Evolutionary conservation across 2,797 vertebrate species (phyloP), one percentile per base, ranked within the genome.

Genomic region (Xenopus petersii): DNA sequence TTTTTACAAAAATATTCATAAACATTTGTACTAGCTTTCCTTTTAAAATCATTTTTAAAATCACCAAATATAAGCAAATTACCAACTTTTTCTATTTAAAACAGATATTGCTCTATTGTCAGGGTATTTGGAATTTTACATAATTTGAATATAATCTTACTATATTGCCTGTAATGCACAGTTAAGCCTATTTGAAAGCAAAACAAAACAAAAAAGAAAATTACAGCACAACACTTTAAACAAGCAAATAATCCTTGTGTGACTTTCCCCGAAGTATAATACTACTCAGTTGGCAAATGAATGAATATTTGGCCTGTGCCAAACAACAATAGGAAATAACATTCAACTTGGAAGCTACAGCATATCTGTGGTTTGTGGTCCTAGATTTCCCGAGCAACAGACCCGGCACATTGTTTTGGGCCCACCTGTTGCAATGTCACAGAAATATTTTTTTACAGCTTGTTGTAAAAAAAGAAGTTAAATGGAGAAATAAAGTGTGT

Each of bases 401-500:
- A 72, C 75, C 21, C 26, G 12, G 70, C 70, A 65, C 66, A 73
- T 78, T 69, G 71, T 78, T 69, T 77, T 59, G 49, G 60, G 65
- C 76, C 76, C 76, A 78, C 76, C 76, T 78, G 76, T 78, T 78
- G 71, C 66, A 78, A 69, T 2, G 66, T 47, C 76, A 65, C 24
- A 73, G 46, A 71, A 70, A 76, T 21, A 70, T 60, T 71, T 70
- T 49, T 78, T 78, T 78, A 78, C 76, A 73, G 66, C 76, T 67
- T 17, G 66, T 72, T 58, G 71, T 78, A 78, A 78, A 78, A 21
- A 78, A 16, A 51, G 59, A 69, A 78, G 71, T 69, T 56, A 66
- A 64, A 73, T 64, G 66, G 76, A 58, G 58, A 69, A 73, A 78
- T 78, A 78, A 78, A 78, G 76, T 78, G 76, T 78, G 75, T 78